A percentile compares a stretch with the other conserved stretches of the same genome.
Evolutionary conservation across 2,797 vertebrate genomes (phyloP).

Genomic region (Pogoniulus pusillus): DNA sequence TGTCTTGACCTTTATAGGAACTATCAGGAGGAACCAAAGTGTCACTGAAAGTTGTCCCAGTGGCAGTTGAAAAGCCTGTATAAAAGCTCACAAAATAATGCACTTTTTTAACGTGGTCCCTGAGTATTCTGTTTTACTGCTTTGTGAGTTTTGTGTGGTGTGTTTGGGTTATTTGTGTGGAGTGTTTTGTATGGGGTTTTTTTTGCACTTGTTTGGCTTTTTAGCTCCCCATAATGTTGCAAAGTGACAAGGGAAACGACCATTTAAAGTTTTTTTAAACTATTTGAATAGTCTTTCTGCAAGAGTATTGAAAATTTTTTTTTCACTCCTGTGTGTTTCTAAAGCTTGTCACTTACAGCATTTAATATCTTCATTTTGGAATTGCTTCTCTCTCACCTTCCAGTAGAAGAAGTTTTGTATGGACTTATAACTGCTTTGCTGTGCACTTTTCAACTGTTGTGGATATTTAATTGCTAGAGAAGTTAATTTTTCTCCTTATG

Average conservation of each 20-base stretch:
- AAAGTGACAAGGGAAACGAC: not conserved
- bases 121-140: not conserved
- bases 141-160: not conserved
- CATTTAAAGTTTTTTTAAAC: slow-evolving; percentile 5
- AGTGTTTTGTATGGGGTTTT: no score
- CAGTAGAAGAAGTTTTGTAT: not conserved
- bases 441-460: not conserved
- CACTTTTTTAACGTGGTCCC: not conserved
- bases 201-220: not conserved
- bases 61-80: slow-evolving; percentile 11
- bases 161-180: no score
- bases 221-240: not conserved
- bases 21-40: not conserved
- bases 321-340: not conserved
- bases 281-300: not conserved
- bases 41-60: not conserved
- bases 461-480: slow-evolving; percentile 15
- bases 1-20: slow-evolving; percentile 8
- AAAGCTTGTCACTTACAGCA: not conserved
- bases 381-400: not conserved
- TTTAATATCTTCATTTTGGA: not conserved
- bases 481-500: slow-evolving; percentile 43
- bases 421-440: not conserved
- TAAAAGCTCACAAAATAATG: not conserved
- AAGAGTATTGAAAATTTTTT: not conserved